A percentile compares a stretch with the other conserved stretches of the same genome.
These are phyloP conservation scores for Acanthoscelides obtectus DNA, from an alignment of 2,888 invertebrate genomes.

Conservation along the genomic window DNA sequence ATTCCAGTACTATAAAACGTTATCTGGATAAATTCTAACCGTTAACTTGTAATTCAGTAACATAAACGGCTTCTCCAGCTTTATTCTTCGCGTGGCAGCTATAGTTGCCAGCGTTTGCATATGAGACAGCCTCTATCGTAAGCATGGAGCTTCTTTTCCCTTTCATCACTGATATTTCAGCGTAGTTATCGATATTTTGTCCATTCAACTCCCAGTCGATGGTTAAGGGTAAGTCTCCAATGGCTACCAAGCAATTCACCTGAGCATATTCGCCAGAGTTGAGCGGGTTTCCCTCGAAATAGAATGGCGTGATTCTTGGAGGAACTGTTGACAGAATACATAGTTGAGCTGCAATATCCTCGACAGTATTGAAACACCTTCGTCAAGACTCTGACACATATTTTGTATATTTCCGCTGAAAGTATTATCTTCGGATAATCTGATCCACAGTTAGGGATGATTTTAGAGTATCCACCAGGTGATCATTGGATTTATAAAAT, in stretches of 20 bases:
- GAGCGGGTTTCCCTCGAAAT: slow-evolving; percentile 68
- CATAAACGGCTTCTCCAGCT: slow-evolving; percentile 58
- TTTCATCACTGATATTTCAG: slow-evolving; percentile 53
- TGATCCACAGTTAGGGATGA: too few relatives aligned
- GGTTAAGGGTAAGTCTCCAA: slow-evolving; percentile 70
- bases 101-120: slow-evolving; percentile 62
- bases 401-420: too few relatives aligned
- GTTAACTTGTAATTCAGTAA: slow-evolving; percentile 61
- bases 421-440: too few relatives aligned
- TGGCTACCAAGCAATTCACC: slow-evolving; percentile 60
- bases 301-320: slow-evolving; percentile 73
- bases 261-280: slow-evolving; percentile 41
- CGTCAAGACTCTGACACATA: too few relatives aligned
- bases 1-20: background rate
- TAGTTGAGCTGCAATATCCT: too few relatives aligned
- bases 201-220: slow-evolving; percentile 73
- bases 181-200: slow-evolving; percentile 53
- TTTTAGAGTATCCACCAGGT: too few relatives aligned
- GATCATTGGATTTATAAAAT: too few relatives aligned
- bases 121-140: slow-evolving; percentile 63
- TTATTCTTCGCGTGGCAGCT: slow-evolving; percentile 62
- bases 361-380: too few relatives aligned
- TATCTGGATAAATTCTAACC: slow-evolving; percentile 47
- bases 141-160: slow-evolving; percentile 61
- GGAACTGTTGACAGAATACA: slow-evolving; percentile 62